These are phyloP conservation scores for Oxytorus armatus DNA, from an alignment of 2,888 invertebrate genomes.

Conservation along the genomic window DNA sequence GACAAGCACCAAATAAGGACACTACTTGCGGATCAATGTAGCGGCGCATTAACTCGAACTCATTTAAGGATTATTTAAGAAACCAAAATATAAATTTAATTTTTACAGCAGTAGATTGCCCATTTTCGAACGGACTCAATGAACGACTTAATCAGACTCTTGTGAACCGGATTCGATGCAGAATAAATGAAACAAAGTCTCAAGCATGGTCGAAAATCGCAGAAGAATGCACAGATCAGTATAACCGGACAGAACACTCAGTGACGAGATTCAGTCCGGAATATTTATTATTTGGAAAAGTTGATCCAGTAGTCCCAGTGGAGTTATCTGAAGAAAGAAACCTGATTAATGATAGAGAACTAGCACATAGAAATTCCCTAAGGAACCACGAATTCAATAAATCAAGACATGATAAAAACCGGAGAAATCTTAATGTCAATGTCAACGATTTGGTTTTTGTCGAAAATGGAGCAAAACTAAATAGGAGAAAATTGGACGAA, in stretches of 20 bases:
- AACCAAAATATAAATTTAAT: constrained; percentile 65
- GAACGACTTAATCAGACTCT: constrained; percentile 71
- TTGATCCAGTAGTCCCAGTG: constrained; percentile 58
- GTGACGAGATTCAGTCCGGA: constrained; percentile 68
- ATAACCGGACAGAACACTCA: constrained; percentile 70
- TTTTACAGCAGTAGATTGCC: constrained; percentile 66
- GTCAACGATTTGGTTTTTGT: constrained; percentile 68
- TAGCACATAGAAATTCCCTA: constrained; percentile 63
- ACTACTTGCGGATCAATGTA: constrained; percentile 69
- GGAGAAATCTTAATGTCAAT: constrained; percentile 61
- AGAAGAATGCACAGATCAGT: constrained; percentile 68
- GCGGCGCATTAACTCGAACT: constrained; percentile 68
- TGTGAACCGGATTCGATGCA: constrained; percentile 70
- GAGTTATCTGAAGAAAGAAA: constrained; percentile 61
- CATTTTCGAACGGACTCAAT: constrained; percentile 70
- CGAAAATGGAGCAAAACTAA: constrained; percentile 68
- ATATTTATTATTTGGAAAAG: constrained; percentile 68
- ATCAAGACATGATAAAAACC: constrained; percentile 64
- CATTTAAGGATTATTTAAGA: constrained; percentile 67
- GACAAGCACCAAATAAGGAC: constrained; percentile 65
- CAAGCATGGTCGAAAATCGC: constrained; percentile 70
- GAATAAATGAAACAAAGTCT: constrained; percentile 67
- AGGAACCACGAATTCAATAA: constrained; percentile 68
- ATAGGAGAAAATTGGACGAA: constrained; percentile 68
- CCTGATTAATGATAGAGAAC: constrained; percentile 63